Base-by-base conservation (phyloP, 1,140 invertebrate species). In the Maconellicoccus hirsutus region DNA sequence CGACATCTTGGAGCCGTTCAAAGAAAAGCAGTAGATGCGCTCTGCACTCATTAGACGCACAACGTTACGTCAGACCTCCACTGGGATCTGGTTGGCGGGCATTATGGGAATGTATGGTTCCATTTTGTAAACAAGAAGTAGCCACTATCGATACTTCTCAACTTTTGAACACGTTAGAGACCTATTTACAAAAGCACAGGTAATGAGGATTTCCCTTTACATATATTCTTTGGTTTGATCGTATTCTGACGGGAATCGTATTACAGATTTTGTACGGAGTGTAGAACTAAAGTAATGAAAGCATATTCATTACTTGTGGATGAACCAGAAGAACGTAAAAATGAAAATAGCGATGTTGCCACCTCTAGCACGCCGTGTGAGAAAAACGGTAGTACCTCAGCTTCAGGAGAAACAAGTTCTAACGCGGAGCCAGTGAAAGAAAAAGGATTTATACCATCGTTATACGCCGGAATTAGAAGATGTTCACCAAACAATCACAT, bases 121-220 rank as follows among this genome's bases (percentile, higher is more conserved):
- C 85, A 23, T 86, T 89, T 59, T 95, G 93, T 76, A 83, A 88
- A 70, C 89, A 92, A 77, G 89, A 94, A 80, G 86, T 95, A 66
- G 88, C 92, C 39, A 84, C 93, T 16, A 89, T 96, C 71, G 90
- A 94, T 78, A 86, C 87, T 71, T 86, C 89, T 76, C 88, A 86
- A 72, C 80, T 96, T 71, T 86, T 92, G 74, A 85, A 87, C 71
- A 94, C 92, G 12, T 82, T 96, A 3, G 91, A 95, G 75, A 90
- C 86, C 72, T 96, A 96, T 81, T 82, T 96, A 39, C 84, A 88
- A 71, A 96, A 96, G 82, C 93, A 96, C 79, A 87, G 86, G 84
- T 86, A 76, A 73, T 59, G 16, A 8, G 3, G 16, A 8, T 16
- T 52, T 19, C 12, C 16, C 42, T 8, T 26, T 25, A 22, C 12